These are phyloP conservation scores for Augochlora pura DNA, from an alignment of 1,140 invertebrate genomes.

Conservation along the genomic window DNA sequence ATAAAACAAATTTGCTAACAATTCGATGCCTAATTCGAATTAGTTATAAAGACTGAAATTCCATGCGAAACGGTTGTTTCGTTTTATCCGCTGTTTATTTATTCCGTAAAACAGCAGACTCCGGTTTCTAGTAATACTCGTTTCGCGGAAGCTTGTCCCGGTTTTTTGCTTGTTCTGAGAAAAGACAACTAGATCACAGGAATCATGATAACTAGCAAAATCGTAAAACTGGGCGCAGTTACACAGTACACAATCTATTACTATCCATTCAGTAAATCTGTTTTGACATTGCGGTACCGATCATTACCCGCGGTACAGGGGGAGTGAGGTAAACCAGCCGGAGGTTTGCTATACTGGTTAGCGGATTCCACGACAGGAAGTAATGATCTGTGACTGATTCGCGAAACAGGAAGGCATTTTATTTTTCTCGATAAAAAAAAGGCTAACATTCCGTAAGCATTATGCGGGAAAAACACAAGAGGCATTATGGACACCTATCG, in stretches of 20 bases:
- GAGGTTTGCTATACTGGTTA: background rate
- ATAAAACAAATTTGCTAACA: no score
- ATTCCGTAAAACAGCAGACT: background rate
- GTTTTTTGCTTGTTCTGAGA: background rate
- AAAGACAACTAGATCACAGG: background rate
- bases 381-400: conserved; percentile 7
- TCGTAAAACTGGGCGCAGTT: conserved; percentile 8
- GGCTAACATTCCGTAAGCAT: background rate
- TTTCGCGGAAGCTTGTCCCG: conserved; percentile 1
- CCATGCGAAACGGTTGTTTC: no score
- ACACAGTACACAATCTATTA: background rate
- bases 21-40: no score
- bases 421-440: background rate
- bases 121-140: background rate
- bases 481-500: conserved; percentile 1
- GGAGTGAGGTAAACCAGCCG: background rate
- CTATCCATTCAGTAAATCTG: background rate
- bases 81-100: background rate
- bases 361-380: background rate
- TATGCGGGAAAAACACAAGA: conserved; percentile 4
- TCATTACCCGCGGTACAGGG: conserved; percentile 8
- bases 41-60: no score
- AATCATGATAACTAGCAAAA: background rate
- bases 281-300: conserved; percentile 24
- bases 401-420: conserved; percentile 29